Evolutionary conservation across 1,140 invertebrate species (phyloP).

Genomic region (Lerema accius): DNA sequence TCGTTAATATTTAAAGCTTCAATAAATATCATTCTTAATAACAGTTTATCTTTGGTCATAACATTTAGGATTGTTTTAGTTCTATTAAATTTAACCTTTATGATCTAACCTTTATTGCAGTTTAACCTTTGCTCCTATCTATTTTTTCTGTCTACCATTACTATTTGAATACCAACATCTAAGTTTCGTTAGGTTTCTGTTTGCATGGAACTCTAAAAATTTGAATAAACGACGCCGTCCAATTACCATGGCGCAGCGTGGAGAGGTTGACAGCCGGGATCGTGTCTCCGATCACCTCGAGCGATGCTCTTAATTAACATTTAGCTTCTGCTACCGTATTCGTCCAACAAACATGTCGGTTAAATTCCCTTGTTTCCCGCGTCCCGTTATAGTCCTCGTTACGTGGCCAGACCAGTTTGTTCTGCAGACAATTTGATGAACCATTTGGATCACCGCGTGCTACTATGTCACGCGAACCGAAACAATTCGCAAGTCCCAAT

Average conservation of each 20-base stretch:
- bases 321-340: slow-evolving; percentile 69
- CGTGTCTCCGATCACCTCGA: slow-evolving; percentile 56
- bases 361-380: slow-evolving; percentile 54
- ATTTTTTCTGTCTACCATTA: too few species aligned
- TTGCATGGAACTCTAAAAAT: slow-evolving; percentile 16
- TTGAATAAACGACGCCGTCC: slow-evolving; percentile 38
- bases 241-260: slow-evolving; percentile 51
- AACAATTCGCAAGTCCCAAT: not conserved
- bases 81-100: too few species aligned
- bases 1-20: too few species aligned
- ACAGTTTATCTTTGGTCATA: too few species aligned
- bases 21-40: too few species aligned
- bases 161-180: not conserved
- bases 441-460: slow-evolving; percentile 21
- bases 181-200: not conserved
- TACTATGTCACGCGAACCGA: slow-evolving; percentile 15
- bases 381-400: slow-evolving; percentile 68
- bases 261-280: slow-evolving; percentile 43
- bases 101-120: too few species aligned
- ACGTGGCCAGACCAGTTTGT: slow-evolving; percentile 54
- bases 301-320: slow-evolving; percentile 73
- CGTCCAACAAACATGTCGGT: slow-evolving; percentile 53
- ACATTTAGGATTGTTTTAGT: too few species aligned
- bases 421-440: slow-evolving; percentile 49
- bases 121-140: too few species aligned